Conservation (phyloP, 1,140 invertebrate species). For the Drosophila kepulauana region DNA sequence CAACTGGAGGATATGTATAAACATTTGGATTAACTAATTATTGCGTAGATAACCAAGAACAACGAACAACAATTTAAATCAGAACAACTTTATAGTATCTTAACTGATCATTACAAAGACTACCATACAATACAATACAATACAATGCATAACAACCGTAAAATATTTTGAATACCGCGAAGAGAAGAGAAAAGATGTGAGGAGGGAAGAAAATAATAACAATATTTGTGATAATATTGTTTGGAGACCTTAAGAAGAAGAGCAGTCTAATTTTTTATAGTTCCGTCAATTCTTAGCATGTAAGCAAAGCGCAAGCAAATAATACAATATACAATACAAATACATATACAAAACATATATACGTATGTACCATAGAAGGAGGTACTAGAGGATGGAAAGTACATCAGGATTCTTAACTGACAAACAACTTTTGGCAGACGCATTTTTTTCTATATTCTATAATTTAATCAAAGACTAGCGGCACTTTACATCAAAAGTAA, state of each 20-base stretch:
- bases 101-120: slow-evolving; percentile 69
- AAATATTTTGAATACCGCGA: slow-evolving; percentile 56
- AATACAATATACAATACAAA: slow-evolving; percentile 11
- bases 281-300: slow-evolving; percentile 77
- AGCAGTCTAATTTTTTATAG: slow-evolving; percentile 61
- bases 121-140: slow-evolving; percentile 62
- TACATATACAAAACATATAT: slow-evolving; percentile 20
- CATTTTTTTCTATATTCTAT: slow-evolving; percentile 73
- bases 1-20: slow-evolving; percentile 96
- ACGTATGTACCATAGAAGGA: slow-evolving; percentile 26
- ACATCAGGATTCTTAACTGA: slow-evolving; percentile 37
- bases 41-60: slow-evolving; percentile 50
- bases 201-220: slow-evolving; percentile 24
- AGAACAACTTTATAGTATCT: slow-evolving; percentile 42
- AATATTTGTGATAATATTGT: slow-evolving; percentile 63
- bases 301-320: slow-evolving; percentile 64
- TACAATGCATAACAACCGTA: slow-evolving; percentile 38
- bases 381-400: slow-evolving; percentile 4
- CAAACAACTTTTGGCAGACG: slow-evolving; percentile 61
- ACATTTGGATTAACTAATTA: slow-evolving; percentile 84
- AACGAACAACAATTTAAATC: slow-evolving; percentile 53
- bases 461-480: slow-evolving; percentile 56
- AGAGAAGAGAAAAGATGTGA: slow-evolving; percentile 16
- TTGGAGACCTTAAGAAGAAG: slow-evolving; percentile 23
- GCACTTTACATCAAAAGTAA: slow-evolving; percentile 41